These are phyloP conservation scores for Ictalurus furcatus DNA, from an alignment of 2,113 vertebrate species.

Conservation along the genomic window DNA sequence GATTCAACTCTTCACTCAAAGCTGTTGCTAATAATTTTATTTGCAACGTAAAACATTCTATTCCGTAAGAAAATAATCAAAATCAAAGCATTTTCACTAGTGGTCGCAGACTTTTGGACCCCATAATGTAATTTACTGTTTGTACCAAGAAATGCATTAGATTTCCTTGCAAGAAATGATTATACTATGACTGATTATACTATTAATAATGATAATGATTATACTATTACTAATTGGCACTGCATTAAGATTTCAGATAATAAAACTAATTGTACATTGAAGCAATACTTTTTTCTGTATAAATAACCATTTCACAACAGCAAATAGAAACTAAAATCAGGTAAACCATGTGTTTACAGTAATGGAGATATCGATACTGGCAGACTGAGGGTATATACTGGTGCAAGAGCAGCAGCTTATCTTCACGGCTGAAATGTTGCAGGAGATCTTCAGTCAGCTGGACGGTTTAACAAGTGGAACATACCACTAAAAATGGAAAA, in stretches of 20 bases:
- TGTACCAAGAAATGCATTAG: background rate
- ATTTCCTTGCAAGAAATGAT: background rate
- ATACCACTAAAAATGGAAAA: conserved; percentile 62
- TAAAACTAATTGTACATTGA: background rate
- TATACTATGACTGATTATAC: background rate
- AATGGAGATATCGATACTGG: background rate
- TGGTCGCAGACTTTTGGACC: background rate
- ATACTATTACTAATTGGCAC: background rate
- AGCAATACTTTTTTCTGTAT: background rate
- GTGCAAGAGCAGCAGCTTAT: background rate
- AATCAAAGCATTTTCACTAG: background rate
- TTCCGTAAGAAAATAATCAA: background rate
- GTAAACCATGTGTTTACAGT: background rate
- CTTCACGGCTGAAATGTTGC: background rate
- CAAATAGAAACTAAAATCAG: background rate
- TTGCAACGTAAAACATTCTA: background rate
- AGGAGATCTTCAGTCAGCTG: conserved; percentile 45
- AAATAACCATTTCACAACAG: conserved; percentile 19
- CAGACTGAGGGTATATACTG: background rate
- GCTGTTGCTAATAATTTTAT: background rate
- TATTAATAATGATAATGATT: background rate
- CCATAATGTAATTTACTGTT: too few species aligned
- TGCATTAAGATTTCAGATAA: background rate
- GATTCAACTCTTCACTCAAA: background rate
- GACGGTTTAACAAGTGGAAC: conserved; percentile 68